A percentile compares a stretch with the other conserved stretches of the same genome.
phyloP scores from a whole-genome alignment of 2,797 vertebrate species.

The Phoxinus dragarum region DNA sequence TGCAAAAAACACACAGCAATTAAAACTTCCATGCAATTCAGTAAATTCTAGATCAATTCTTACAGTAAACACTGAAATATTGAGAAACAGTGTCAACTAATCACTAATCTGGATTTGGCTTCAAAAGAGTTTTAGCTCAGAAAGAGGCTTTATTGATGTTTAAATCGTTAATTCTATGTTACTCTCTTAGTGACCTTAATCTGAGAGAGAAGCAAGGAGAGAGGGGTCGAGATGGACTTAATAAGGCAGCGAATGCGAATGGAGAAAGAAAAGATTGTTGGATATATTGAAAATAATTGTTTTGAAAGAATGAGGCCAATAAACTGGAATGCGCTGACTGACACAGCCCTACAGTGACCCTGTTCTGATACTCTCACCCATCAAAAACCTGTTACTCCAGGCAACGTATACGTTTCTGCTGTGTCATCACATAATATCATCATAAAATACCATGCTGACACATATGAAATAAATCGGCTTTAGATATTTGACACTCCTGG shows the following conservation, averaged over 20 bases:
- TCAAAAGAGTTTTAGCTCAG: background rate
- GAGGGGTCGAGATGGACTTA: conserved; percentile 21
- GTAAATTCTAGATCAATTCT: background rate
- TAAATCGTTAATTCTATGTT: conserved; percentile 5
- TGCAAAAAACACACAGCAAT: conserved; percentile 62
- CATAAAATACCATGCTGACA: background rate
- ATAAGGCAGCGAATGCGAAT: background rate
- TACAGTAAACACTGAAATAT: background rate
- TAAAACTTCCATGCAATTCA: background rate
- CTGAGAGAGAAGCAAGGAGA: conserved; percentile 32
- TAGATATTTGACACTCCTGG: background rate
- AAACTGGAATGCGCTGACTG: conserved; percentile 68
- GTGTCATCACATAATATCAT: conserved; percentile 5
- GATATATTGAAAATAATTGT: conserved; percentile 59
- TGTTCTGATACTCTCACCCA: conserved; percentile 65
- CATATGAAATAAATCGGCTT: background rate
- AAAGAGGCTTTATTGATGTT: conserved; percentile 28
- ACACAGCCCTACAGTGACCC: conserved; percentile 71
- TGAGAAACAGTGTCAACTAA: background rate
- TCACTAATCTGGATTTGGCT: conserved; percentile 3
- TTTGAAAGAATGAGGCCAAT: conserved; percentile 77
- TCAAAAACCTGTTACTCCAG: conserved; percentile 69
- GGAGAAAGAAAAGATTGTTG: conserved; percentile 52
- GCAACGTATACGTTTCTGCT: conserved; percentile 49
- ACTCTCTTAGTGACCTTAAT: conserved; percentile 64